These are phyloP conservation scores for Strigops habroptila DNA, from an alignment of 2,113 vertebrate genomes.

Conservation along the genomic window DNA sequence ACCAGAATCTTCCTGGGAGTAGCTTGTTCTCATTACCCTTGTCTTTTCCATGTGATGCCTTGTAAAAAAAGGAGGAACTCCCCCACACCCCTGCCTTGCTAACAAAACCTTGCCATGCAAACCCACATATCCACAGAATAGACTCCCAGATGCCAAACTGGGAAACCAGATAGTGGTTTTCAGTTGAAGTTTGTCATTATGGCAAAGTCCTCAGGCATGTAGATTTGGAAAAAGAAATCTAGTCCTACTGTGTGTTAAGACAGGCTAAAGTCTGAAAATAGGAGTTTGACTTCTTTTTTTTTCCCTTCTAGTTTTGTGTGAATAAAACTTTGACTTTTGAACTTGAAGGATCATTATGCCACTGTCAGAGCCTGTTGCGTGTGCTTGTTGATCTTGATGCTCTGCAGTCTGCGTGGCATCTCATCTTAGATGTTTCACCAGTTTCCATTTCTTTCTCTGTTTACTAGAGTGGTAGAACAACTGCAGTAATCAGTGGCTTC, in stretches of 20 bases:
- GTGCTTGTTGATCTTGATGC: neutral
- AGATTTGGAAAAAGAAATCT: neutral
- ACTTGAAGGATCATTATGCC: neutral
- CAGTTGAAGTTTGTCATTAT: neutral
- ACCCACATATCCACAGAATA: neutral
- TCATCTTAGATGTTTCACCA: neutral
- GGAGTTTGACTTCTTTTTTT: neutral
- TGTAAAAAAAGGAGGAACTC: neutral
- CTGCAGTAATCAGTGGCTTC: neutral
- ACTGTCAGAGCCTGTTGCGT: neutral
- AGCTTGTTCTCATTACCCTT: neutral
- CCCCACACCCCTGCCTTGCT: neutral
- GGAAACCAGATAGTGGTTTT: neutral
- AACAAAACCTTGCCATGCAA: neutral
- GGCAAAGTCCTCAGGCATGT: no score
- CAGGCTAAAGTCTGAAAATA: neutral
- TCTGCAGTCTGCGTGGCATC: neutral
- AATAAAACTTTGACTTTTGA: neutral
- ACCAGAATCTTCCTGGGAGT: neutral
- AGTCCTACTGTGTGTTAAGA: neutral
- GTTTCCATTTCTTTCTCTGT: neutral
- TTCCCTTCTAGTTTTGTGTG: neutral
- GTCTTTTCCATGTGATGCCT: neutral
- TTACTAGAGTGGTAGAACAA: neutral
- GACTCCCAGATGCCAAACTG: neutral